Evolutionary conservation across 1,140 invertebrate genomes (phyloP).

Genomic region (Drosophila azteca): DNA sequence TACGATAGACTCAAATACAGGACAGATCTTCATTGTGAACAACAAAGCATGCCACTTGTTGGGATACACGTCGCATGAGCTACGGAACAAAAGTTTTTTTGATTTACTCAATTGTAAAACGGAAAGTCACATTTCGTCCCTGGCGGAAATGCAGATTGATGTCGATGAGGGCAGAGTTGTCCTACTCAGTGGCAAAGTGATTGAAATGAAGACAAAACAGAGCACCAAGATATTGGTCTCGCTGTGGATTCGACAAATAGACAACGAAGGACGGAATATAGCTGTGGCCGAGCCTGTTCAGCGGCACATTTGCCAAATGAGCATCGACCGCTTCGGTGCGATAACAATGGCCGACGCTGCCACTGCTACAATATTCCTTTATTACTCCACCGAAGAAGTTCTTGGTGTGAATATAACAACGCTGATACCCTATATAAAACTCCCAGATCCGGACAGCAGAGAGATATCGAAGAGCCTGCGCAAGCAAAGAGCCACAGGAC

Average conservation of each 20-base stretch:
- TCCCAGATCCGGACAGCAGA: constrained; percentile 83
- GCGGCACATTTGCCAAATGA: constrained; percentile 81
- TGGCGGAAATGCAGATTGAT: constrained; percentile 85
- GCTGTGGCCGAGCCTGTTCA: constrained; percentile 87
- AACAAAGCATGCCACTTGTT: constrained; percentile 86
- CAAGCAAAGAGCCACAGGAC: constrained; percentile 87
- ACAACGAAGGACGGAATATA: constrained; percentile 86
- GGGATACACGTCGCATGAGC: constrained; percentile 85
- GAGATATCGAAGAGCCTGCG: constrained; percentile 84
- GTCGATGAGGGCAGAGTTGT: constrained; percentile 86
- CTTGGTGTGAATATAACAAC: constrained; percentile 84
- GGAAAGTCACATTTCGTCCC: constrained; percentile 85
- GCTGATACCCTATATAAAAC: constrained; percentile 85
- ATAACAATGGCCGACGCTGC: constrained; percentile 84
- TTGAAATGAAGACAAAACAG: constrained; percentile 86
- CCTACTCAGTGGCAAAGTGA: constrained; percentile 87
- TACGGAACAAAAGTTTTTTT: constrained; percentile 85
- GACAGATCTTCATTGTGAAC: constrained; percentile 88
- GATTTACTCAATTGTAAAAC: constrained; percentile 85
- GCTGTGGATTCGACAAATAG: constrained; percentile 86
- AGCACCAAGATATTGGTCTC: constrained; percentile 86
- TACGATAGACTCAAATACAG: constrained; percentile 85
- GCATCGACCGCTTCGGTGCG: constrained; percentile 84
- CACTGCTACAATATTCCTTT: constrained; percentile 84
- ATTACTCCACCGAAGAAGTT: constrained; percentile 84